Evolutionary conservation across 2,888 invertebrate species (phyloP).

Genomic region (Scaptomyza cyrtandrae): DNA sequence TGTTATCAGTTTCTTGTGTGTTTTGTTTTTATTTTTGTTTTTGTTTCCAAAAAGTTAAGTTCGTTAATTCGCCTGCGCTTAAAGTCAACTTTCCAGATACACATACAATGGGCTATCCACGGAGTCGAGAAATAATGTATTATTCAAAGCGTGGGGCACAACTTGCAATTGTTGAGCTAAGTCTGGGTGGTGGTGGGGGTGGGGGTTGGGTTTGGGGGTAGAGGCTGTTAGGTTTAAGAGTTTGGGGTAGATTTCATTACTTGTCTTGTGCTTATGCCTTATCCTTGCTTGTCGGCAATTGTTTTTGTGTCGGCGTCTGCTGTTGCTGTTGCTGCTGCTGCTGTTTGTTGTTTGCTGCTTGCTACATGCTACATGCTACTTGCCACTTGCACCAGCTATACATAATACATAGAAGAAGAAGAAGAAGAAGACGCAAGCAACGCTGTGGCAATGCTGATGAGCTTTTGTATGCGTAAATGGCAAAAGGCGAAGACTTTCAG

Average conservation of each 20-base stretch:
- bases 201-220: background rate
- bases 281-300: constrained; percentile 27
- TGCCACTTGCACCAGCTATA: constrained; percentile 25
- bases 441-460: constrained; percentile 53
- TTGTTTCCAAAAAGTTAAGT: background rate
- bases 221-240: background rate
- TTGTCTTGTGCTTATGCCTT: constrained; percentile 38
- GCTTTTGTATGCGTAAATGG: constrained; percentile 37
- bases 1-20: background rate
- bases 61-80: background rate
- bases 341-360: constrained; percentile 2
- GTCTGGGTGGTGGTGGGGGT: background rate
- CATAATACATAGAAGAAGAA: constrained; percentile 42
- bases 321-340: constrained; percentile 19
- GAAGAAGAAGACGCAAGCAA: constrained; percentile 6
- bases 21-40: background rate
- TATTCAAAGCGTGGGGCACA: constrained; percentile 22
- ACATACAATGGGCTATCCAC: background rate
- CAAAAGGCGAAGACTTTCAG: no score
- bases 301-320: constrained; percentile 17
- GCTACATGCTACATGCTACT: constrained; percentile 11
- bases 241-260: constrained; percentile 47
- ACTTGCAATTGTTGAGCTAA: constrained; percentile 6
- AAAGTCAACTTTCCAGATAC: constrained; percentile 3
- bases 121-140: constrained; percentile 25